Evolutionary conservation across 2,113 vertebrate species (phyloP).

Genomic region (Cromileptes altivelis): DNA sequence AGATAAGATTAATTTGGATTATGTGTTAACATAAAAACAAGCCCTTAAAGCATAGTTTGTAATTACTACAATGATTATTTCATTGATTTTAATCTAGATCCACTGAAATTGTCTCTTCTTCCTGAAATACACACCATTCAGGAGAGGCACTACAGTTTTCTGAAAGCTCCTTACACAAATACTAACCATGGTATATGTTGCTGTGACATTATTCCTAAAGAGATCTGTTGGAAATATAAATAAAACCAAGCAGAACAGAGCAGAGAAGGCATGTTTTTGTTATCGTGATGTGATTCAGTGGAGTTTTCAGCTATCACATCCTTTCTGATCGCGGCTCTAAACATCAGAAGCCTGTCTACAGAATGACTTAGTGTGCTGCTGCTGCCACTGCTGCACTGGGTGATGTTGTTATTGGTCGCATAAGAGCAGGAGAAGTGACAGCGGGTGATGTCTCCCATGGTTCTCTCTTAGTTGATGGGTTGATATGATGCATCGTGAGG

Average conservation of each 20-base stretch:
- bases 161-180: not conserved
- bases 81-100: not conserved
- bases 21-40: constrained; percentile 3
- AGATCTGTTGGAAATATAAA: constrained; percentile 2
- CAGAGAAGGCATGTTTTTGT: constrained; percentile 10
- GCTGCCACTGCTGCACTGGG: constrained; percentile 39
- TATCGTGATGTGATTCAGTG: constrained; percentile 30
- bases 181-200: not conserved
- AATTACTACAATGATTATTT: constrained; percentile 12
- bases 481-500: constrained; percentile 51
- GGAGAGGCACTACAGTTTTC: not conserved
- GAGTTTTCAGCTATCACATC: constrained; percentile 36
- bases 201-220: constrained; percentile 9
- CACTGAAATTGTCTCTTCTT: not conserved
- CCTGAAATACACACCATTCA: not conserved
- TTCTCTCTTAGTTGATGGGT: constrained; percentile 27
- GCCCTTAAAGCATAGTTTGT: constrained; percentile 21
- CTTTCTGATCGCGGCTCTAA: constrained; percentile 32
- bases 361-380: constrained; percentile 27
- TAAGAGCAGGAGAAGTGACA: constrained; percentile 56
- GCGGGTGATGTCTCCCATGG: constrained; percentile 57
- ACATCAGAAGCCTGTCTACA: constrained; percentile 19
- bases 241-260: not conserved
- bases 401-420: constrained; percentile 55
- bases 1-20: constrained; percentile 29